Evolutionary conservation across 2,888 invertebrate species (phyloP).

Genomic region (Kuschelorhynchus macadamiae): DNA sequence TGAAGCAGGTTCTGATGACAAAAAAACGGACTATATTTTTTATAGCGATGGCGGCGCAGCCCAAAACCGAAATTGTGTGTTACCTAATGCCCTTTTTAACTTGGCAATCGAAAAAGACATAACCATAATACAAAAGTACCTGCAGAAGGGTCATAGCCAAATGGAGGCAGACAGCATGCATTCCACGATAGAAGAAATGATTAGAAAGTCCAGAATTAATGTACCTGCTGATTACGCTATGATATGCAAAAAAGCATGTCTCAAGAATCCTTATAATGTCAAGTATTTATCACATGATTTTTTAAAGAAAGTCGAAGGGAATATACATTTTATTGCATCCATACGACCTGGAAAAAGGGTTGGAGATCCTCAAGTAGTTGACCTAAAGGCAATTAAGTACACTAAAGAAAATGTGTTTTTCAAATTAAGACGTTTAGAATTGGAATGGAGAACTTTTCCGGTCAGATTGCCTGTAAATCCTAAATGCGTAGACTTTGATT

Average conservation of each 20-base stretch:
- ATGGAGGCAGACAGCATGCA: slow-evolving; percentile 37
- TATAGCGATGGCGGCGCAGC: too few species aligned
- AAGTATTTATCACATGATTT: slow-evolving; percentile 34
- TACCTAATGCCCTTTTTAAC: slow-evolving; percentile 21
- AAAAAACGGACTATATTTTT: slow-evolving; percentile 12
- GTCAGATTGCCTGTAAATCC: slow-evolving; percentile 38
- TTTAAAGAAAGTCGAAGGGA: slow-evolving; percentile 35
- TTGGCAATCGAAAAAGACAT: slow-evolving; percentile 28
- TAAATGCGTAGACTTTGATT: slow-evolving; percentile 44
- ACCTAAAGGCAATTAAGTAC: slow-evolving; percentile 39
- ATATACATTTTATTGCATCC: slow-evolving; percentile 32
- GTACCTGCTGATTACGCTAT: neutral
- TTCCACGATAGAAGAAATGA: slow-evolving; percentile 27
- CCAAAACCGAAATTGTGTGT: slow-evolving; percentile 7
- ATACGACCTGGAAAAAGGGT: slow-evolving; percentile 28
- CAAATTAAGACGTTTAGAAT: slow-evolving; percentile 44
- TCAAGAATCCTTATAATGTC: slow-evolving; percentile 30
- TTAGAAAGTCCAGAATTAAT: slow-evolving; percentile 2
- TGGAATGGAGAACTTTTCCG: slow-evolving; percentile 14
- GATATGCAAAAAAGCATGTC: slow-evolving; percentile 30
- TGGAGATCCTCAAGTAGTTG: slow-evolving; percentile 30
- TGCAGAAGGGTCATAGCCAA: slow-evolving; percentile 28
- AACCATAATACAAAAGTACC: slow-evolving; percentile 5
- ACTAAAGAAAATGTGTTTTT: slow-evolving; percentile 29
- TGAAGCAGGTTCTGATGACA: slow-evolving; percentile 20